Evolutionary conservation across 2,113 vertebrate genomes (phyloP), one percentile per base, ranked within the genome.

Genomic region (Corythaeola cristata): DNA sequence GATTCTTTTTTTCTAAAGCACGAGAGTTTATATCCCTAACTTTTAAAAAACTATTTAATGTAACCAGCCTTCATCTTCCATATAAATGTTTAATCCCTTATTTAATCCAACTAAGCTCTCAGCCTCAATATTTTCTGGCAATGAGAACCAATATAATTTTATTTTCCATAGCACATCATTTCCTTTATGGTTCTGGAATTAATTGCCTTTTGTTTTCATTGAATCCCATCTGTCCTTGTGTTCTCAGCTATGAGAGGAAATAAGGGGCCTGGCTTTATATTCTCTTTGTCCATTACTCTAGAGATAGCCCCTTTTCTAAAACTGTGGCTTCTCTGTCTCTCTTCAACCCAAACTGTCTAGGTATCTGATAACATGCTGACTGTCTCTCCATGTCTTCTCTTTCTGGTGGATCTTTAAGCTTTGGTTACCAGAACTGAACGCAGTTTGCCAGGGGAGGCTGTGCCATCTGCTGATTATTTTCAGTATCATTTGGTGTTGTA

Each of bases 141-240:
- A 22, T 37, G 59, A 94, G 73, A 89, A 71, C 37, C 53, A 71
- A 44, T 50, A 63, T 49, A 28, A 49, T 88, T 93, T 93, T 86
- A 76, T 93, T 78, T 32, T 75, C 45, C 8, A 22, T 55, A 87
- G 86, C 20, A 78, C 28, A 32, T 64, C 3, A 82, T 87, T 94
- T 85, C 13, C 88, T 96, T 88, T 80, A 85, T 87, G 45, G 45
- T 56, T 94, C 76, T 69, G 81, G 86, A 90, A 94, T 94, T 77
- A 87, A 90, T 73, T 96, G 94, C 86, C 73, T 82, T 96, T 94
- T 88, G 60, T 90, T 94, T 92, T 89, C 58, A 52, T 35, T 82
- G 73, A 84, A 62, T 89, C 63, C 56, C 59, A 60, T 84, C 88
- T 94, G 86, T 81, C 60, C 62, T 45, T 75, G 30, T 66, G 32